Evolutionary conservation across 2,888 invertebrate genomes (phyloP).

Genomic region (Limnephilus rhombicus): DNA sequence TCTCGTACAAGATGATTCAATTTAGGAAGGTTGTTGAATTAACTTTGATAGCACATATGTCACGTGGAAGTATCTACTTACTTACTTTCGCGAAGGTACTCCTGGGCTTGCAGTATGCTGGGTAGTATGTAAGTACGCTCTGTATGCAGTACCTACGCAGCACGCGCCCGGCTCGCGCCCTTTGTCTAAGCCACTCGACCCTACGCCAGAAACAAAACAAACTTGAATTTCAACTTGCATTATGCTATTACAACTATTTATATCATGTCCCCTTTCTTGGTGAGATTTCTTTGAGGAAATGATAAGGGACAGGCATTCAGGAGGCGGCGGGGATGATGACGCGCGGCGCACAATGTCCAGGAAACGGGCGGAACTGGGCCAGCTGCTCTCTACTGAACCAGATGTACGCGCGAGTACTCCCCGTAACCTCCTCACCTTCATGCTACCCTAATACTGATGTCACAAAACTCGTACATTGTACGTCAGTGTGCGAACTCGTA

Average conservation of each 20-base stretch:
- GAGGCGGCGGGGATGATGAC: slow-evolving; percentile 61
- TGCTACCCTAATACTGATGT: slow-evolving; percentile 36
- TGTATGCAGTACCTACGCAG: slow-evolving; percentile 21
- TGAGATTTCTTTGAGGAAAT: slow-evolving; percentile 60
- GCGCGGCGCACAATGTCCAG: slow-evolving; percentile 64
- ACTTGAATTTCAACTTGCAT: slow-evolving; percentile 60
- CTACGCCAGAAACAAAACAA: slow-evolving; percentile 57
- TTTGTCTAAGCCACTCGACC: slow-evolving; percentile 63
- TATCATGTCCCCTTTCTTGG: slow-evolving; percentile 53
- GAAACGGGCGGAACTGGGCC: slow-evolving; percentile 63
- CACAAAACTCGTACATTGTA: neutral
- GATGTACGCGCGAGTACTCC: slow-evolving; percentile 47
- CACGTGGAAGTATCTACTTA: neutral
- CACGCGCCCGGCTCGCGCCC: slow-evolving; percentile 51
- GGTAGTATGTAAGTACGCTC: too few species aligned
- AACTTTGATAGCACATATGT: neutral
- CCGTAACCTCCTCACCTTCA: slow-evolving; percentile 24
- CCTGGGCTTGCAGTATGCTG: neutral
- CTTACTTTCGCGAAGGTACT: neutral
- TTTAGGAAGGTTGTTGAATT: neutral
- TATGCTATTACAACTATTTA: slow-evolving; percentile 40
- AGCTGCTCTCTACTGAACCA: slow-evolving; percentile 58
- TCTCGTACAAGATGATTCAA: neutral
- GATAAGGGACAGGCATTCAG: slow-evolving; percentile 65
- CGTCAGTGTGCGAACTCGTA: neutral